phyloP scores from a whole-genome alignment of 2,797 vertebrate species.

The Streptopelia turtur region DNA sequence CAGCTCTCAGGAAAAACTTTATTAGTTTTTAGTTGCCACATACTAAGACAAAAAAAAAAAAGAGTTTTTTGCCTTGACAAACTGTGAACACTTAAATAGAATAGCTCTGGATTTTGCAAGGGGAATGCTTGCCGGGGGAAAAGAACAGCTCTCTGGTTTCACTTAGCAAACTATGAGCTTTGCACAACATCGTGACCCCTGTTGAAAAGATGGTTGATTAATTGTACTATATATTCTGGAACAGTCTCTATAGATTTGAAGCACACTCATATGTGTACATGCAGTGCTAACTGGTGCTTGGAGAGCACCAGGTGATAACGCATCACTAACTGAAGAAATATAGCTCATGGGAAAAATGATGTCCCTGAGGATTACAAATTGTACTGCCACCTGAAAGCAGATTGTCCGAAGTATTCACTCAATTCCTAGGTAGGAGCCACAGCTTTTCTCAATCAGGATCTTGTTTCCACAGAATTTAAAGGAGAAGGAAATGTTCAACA shows the following conservation, averaged over 20 bases:
- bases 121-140: not conserved
- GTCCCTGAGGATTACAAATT: not conserved
- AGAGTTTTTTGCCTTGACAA: not conserved
- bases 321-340: not conserved
- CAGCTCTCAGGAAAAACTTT: not conserved
- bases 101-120: slow-evolving; percentile 6
- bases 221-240: not conserved
- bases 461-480: not conserved
- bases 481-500: not conserved
- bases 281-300: not conserved
- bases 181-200: not conserved
- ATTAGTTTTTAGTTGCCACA: slow-evolving; percentile 19
- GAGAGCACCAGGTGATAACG: not conserved
- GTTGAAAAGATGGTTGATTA: not conserved
- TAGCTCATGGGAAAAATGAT: not conserved
- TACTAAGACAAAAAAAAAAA: not conserved
- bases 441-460: not conserved
- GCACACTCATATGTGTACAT: rapidly evolving
- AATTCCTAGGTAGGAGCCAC: not conserved
- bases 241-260: not conserved
- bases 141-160: slow-evolving; percentile 10
- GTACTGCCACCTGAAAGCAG: not conserved
- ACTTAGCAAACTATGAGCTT: slow-evolving; percentile 27
- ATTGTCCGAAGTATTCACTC: not conserved
- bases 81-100: not conserved